These are phyloP conservation scores for Serranochromis macrocephalus DNA, from an alignment of 2,113 vertebrate species.

Conservation along the genomic window DNA sequence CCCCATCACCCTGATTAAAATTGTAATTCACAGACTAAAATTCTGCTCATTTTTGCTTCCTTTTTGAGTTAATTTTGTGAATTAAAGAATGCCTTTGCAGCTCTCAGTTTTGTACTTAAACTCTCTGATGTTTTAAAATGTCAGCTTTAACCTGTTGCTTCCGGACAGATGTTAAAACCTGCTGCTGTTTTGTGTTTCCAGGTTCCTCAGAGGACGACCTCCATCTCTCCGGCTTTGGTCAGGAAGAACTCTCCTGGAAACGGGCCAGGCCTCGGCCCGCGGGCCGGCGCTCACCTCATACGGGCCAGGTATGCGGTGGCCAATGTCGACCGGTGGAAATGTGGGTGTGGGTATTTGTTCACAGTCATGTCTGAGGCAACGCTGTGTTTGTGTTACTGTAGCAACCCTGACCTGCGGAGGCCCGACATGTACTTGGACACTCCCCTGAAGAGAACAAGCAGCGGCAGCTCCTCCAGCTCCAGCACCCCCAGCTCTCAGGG, in stretches of 20 bases:
- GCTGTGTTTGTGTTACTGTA: conserved; percentile 49
- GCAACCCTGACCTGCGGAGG: conserved; percentile 93
- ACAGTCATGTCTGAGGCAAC: neutral
- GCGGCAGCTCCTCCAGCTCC: conserved; percentile 95
- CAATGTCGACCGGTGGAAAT: neutral
- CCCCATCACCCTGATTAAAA: neutral
- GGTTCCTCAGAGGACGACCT: conserved; percentile 98
- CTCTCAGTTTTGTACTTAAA: neutral
- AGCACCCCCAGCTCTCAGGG: conserved; percentile 94
- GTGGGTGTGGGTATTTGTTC: neutral
- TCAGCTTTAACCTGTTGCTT: neutral
- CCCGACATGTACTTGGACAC: conserved; percentile 82
- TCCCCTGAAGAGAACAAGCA: conserved; percentile 89
- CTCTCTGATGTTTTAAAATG: neutral
- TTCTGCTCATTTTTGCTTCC: neutral
- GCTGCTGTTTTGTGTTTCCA: conserved; percentile 31
- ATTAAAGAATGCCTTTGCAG: neutral
- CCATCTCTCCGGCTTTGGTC: conserved; percentile 93
- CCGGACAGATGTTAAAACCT: neutral
- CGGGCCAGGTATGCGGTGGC: conserved; percentile 80
- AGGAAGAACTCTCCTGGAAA: conserved; percentile 96
- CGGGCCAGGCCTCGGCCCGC: conserved; percentile 81
- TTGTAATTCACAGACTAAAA: neutral
- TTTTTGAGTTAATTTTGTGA: neutral
- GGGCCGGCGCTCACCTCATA: conserved; percentile 86